Evolutionary conservation across 1,140 invertebrate species (phyloP).

Genomic region (Caerostris extrusa): DNA sequence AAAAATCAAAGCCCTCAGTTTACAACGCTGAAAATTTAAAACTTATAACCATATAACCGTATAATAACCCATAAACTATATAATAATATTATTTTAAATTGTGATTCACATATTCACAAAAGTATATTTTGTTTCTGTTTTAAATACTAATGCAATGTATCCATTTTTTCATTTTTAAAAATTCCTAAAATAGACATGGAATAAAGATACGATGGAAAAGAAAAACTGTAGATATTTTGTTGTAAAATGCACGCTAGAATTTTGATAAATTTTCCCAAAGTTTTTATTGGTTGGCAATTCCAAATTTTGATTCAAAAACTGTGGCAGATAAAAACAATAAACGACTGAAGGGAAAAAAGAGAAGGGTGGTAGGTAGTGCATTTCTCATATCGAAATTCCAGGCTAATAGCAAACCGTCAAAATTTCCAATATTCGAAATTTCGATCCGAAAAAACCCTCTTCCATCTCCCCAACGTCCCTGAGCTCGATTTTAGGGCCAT

Average conservation of each 20-base stretch:
- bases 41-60: too few species aligned
- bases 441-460: neutral
- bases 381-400: neutral
- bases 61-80: too few species aligned
- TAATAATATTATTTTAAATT: too few species aligned
- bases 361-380: too few species aligned
- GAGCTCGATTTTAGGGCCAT: neutral
- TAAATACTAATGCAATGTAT: too few species aligned
- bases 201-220: neutral
- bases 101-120: too few species aligned
- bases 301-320: neutral
- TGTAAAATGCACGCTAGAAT: neutral
- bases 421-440: constrained; percentile 8
- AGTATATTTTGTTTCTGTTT: too few species aligned
- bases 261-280: neutral
- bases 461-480: neutral
- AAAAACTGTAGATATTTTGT: neutral
- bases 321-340: neutral
- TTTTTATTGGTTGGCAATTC: neutral
- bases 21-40: too few species aligned
- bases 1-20: too few species aligned
- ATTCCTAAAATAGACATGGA: too few species aligned
- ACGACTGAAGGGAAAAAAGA: neutral
- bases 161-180: too few species aligned
- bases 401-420: constrained; percentile 4